A percentile compares a stretch with the other conserved stretches of the same genome.
Evolutionary conservation across 2,888 invertebrate genomes (phyloP).

Genomic region (Eudemis profundana): DNA sequence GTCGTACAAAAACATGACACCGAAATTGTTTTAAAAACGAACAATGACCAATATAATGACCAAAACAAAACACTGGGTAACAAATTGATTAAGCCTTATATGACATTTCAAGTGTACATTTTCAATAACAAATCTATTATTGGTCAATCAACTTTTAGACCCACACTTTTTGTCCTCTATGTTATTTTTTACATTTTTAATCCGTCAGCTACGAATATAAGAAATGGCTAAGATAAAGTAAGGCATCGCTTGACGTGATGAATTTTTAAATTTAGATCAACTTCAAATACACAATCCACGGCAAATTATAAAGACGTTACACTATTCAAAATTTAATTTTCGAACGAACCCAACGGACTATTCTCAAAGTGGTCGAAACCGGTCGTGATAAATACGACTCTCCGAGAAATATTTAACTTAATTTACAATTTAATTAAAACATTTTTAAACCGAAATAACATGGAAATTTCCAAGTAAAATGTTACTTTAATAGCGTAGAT

Average conservation of each 20-base stretch:
- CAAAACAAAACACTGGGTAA: constrained; percentile 7
- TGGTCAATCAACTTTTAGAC: neutral
- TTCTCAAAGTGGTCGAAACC: constrained; percentile 26
- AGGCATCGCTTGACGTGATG: no score
- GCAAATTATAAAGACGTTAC: no score
- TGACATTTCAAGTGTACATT: no score
- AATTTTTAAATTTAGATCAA: no score
- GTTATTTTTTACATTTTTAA: no score
- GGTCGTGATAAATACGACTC: constrained; percentile 14
- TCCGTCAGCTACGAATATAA: no score
- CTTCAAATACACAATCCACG: no score
- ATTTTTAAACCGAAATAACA: constrained; percentile 46
- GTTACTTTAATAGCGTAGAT: constrained; percentile 70
- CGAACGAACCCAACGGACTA: constrained; percentile 22
- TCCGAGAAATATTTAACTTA: constrained; percentile 41
- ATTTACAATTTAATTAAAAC: constrained; percentile 59
- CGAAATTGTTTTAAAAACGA: constrained; percentile 21
- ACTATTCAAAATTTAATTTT: constrained; percentile 18
- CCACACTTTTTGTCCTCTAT: no score
- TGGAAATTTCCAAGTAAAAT: constrained; percentile 73
- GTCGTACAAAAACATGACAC: neutral
- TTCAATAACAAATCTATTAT: no score
- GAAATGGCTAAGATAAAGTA: no score
- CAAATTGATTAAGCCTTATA: neutral
- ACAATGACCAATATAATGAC: constrained; percentile 6